Conservation (phyloP, 2,888 invertebrate genomes). For the Drosophila conformis region DNA sequence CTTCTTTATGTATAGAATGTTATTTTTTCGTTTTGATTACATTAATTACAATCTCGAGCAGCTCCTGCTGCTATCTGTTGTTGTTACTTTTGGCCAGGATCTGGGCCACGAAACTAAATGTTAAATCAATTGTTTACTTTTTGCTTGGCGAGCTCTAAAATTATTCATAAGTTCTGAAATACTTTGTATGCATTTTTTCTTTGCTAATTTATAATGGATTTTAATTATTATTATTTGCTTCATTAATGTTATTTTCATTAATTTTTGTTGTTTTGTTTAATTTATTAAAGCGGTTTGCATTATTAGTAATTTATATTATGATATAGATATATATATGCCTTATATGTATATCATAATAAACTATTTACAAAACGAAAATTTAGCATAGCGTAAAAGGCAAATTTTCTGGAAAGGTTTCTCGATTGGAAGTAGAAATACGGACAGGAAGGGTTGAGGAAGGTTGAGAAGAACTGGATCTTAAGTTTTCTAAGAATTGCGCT, state of each 20-base stretch:
- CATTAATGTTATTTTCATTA: conserved; percentile 1
- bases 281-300: conserved; percentile 67
- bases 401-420: conserved; percentile 5
- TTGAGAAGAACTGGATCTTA: conserved; percentile 32
- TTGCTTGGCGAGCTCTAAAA: conserved; percentile 57
- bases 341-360: conserved; percentile 26
- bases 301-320: conserved; percentile 38
- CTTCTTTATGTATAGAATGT: conserved; percentile 31
- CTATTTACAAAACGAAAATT: conserved; percentile 53
- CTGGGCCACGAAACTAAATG: conserved; percentile 34
- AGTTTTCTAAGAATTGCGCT: conserved; percentile 24
- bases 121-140: conserved; percentile 26
- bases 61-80: background rate
- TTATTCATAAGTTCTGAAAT: conserved; percentile 55
- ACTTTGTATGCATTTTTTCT: conserved; percentile 28
- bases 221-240: conserved; percentile 34
- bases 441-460: conserved; percentile 7
- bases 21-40: conserved; percentile 72
- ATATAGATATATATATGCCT: conserved; percentile 33
- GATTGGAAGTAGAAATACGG: conserved; percentile 10
- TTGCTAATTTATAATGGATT: conserved; percentile 46
- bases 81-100: conserved; percentile 12
- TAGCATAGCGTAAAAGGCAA: conserved; percentile 29
- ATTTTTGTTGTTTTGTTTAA: conserved; percentile 26
- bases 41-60: conserved; percentile 60